These are phyloP conservation scores for Cassiopea andromeda DNA, from an alignment of 30 jellyfish, hydroid and myxozoan genomes.

Conservation along the genomic window DNA sequence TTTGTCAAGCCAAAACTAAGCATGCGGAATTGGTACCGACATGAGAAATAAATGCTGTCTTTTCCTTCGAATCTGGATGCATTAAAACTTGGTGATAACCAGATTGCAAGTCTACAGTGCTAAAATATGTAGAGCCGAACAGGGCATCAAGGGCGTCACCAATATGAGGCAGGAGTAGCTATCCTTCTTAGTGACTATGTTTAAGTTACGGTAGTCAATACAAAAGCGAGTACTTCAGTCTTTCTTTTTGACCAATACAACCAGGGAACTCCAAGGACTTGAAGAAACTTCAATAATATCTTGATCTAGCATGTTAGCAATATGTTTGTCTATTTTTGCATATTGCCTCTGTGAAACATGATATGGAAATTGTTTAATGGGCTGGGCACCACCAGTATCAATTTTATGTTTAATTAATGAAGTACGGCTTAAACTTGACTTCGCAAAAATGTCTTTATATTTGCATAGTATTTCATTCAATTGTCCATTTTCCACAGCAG, in stretches of 20 bases:
- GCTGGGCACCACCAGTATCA: constrained; percentile 48
- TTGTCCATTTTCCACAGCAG: constrained; percentile 1
- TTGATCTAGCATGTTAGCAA: constrained; percentile 16
- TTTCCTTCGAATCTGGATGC: constrained; percentile 29
- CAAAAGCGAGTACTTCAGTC: constrained; percentile 64
- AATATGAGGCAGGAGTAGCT: constrained; percentile 36
- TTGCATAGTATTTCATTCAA: background rate
- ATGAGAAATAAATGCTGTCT: constrained; percentile 59
- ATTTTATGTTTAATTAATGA: constrained; percentile 38
- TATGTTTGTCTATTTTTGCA: background rate
- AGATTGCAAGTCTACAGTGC: constrained; percentile 46
- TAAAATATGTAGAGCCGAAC: constrained; percentile 22
- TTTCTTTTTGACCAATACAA: constrained; percentile 52
- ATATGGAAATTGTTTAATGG: background rate
- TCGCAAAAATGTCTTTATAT: constrained; percentile 29
- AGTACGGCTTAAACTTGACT: constrained; percentile 36
- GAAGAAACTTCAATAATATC: constrained; percentile 4
- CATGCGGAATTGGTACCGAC: constrained; percentile 34
- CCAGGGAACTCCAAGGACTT: constrained; percentile 69
- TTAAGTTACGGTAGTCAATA: constrained; percentile 41
- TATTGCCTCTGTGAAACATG: background rate
- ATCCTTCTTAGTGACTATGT: constrained; percentile 53
- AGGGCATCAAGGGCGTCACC: constrained; percentile 44
- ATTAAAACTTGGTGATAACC: constrained; percentile 66
- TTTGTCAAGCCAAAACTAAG: constrained; percentile 47